Conservation (phyloP, 2,113 vertebrate genomes). For the Nettapus auritus region DNA sequence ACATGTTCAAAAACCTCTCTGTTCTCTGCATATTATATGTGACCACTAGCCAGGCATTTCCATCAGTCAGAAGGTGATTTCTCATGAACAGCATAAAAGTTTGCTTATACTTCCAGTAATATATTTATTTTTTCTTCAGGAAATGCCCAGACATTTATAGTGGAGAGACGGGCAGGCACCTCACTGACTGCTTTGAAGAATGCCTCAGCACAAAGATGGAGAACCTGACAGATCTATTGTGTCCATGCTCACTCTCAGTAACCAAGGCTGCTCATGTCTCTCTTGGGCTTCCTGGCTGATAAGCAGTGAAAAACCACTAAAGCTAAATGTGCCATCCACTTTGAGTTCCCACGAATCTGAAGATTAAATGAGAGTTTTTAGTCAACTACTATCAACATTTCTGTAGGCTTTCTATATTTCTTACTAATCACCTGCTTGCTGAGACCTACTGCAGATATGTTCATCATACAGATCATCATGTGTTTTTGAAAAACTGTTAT, state of each 20-base stretch:
- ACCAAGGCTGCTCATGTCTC: neutral
- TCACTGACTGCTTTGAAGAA: slow-evolving; percentile 21
- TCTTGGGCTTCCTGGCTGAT: neutral
- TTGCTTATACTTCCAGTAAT: neutral
- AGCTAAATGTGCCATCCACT: slow-evolving; percentile 17
- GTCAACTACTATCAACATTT: neutral
- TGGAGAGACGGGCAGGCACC: neutral
- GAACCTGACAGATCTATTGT: neutral
- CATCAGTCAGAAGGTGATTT: neutral
- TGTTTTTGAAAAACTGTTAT: neutral
- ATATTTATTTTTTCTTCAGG: neutral
- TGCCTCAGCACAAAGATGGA: neutral
- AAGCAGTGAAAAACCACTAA: neutral
- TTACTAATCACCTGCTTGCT: neutral
- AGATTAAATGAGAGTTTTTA: neutral
- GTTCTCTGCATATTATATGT: neutral
- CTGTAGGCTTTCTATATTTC: neutral
- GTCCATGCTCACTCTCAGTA: neutral
- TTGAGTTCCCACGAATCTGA: neutral
- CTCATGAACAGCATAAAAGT: slow-evolving; percentile 1
- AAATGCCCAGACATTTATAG: slow-evolving; percentile 36
- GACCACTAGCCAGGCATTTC: neutral
- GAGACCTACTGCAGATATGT: neutral
- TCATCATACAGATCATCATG: neutral
- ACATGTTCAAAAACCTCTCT: neutral